phyloP scores from a whole-genome alignment of 2,797 vertebrate species.

The Paramormyrops hopkinsi region DNA sequence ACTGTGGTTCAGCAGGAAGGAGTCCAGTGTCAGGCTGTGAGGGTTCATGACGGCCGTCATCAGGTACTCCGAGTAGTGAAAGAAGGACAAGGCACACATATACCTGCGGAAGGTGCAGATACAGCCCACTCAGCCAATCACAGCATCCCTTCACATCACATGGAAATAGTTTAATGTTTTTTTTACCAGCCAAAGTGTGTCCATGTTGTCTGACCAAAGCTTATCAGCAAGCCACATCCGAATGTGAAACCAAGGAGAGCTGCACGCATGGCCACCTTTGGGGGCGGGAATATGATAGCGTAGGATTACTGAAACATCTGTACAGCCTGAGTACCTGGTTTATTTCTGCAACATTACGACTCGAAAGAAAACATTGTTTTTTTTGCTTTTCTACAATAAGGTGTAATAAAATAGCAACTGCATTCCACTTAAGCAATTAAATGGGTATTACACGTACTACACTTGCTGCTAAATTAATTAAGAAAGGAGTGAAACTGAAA shows the following conservation, averaged over 20 bases:
- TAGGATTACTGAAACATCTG: not conserved
- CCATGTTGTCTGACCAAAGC: conserved; percentile 80
- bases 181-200: conserved; percentile 90
- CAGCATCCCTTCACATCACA: not conserved
- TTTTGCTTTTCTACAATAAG: not conserved
- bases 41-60: conserved; percentile 94
- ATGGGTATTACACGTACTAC: not conserved
- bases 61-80: conserved; percentile 95
- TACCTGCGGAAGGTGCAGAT: conserved; percentile 64
- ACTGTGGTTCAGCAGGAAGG: conserved; percentile 95
- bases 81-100: conserved; percentile 87
- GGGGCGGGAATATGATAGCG: not conserved
- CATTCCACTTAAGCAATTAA: not conserved
- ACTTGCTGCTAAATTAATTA: not conserved
- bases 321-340: not conserved
- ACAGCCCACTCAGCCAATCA: not conserved
- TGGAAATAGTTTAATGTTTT: not conserved
- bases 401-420: not conserved
- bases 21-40: conserved; percentile 85
- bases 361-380: not conserved
- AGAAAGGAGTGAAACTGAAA: not conserved
- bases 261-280: conserved; percentile 82
- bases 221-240: conserved; percentile 84
- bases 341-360: not conserved
- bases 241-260: conserved; percentile 87